Base-by-base conservation (phyloP, 2,888 invertebrate species). In the Rhingia rostrata region DNA sequence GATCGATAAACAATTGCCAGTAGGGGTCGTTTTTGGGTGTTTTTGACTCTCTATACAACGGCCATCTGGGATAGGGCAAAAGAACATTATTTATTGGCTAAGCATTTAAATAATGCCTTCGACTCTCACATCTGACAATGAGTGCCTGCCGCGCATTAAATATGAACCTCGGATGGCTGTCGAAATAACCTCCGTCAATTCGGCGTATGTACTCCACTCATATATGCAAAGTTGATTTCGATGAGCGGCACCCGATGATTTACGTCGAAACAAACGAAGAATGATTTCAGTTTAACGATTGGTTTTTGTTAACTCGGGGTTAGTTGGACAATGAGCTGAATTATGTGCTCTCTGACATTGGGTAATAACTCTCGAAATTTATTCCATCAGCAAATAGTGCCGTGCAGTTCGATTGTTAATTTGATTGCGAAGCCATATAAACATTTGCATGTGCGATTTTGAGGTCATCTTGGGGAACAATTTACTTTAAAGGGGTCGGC, bases 101-200 rank as follows among this genome's bases (percentile, higher is more conserved):
- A 73, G 51, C 54, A 67, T 60, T 41, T 83, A 83, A 87, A 72
- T 86, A 86, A 87, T 80, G 85, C 86, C 75, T 82, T 64, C 35
- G 67, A 67, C 60, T 87, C 85, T 86, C 43, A 60, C 45, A 67
- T 87, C 82, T 83, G 87, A 87, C 87, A 87, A 67, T 72, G 73
- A 69, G 72, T 66, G 64, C 54, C 70, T 79, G 79, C 35, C 58
- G 66, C 58, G 80, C 72, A 84, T 84, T 58, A 56, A 74, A 74
- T 79, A 74, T 74, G 69, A 64, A 49, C 49, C 49, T 12, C 49
- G 22, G 43, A 37, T 22, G 63, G 9, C 41, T 78, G 33, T 58
- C 73, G 45, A 78, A 78, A 70, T 64, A 67, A 69, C 33, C 70
- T 70, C 45, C 45, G 35, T 53, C 66, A 67, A 39, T 78, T 73